A percentile compares a stretch with the other conserved stretches of the same genome.
Conservation (phyloP, 1,140 invertebrate genomes). For the Drosophila malerkotliana region DNA sequence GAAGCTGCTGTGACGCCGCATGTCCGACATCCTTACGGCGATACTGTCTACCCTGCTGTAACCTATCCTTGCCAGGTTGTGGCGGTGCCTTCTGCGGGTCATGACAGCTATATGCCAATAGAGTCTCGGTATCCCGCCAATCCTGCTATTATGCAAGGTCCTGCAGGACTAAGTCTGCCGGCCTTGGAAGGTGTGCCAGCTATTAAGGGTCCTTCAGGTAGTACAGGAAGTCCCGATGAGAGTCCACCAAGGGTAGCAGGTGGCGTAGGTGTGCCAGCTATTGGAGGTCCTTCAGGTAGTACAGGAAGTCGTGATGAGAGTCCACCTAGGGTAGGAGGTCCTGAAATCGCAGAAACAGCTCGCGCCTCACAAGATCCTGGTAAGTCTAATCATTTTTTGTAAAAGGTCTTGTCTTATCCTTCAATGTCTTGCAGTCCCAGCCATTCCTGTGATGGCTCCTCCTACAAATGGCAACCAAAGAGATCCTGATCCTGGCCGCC, state of each 20-base stretch:
- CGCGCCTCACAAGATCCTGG: background rate
- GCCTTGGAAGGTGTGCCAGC: background rate
- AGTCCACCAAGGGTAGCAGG: too few relatives aligned
- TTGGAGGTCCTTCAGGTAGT: background rate
- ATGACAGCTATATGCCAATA: background rate
- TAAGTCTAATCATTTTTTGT: background rate
- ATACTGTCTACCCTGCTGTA: background rate
- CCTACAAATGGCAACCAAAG: background rate
- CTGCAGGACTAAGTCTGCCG: background rate
- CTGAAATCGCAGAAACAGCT: background rate
- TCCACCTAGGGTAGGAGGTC: background rate
- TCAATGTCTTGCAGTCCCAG: background rate
- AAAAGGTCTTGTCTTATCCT: background rate
- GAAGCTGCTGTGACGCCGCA: background rate
- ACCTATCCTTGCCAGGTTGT: constrained; percentile 12
- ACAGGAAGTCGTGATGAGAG: too few relatives aligned
- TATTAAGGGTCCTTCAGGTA: background rate
- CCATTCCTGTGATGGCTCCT: background rate
- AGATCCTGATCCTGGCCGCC: background rate
- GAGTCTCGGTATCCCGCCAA: background rate
- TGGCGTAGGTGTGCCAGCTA: background rate
- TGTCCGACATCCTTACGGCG: background rate
- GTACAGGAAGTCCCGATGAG: too few relatives aligned
- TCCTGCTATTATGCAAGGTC: background rate
- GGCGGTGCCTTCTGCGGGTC: background rate